Evolutionary conservation across 2,888 invertebrate genomes (phyloP).

Genomic region (Ennomos quercinarius): DNA sequence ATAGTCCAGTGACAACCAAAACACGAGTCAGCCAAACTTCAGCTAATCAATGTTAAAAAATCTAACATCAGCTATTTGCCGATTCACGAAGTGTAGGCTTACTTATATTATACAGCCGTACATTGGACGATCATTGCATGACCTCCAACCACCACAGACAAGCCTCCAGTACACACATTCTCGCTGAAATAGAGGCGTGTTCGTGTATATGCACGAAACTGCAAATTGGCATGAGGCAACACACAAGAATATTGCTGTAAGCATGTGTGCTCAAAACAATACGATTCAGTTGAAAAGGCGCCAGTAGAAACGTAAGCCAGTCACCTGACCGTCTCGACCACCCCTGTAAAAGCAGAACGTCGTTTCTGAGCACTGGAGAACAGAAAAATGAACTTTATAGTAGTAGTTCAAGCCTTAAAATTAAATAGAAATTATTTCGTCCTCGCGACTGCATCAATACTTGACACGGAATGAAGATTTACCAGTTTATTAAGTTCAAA

Average conservation of each 20-base stretch:
- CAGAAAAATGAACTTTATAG: slow-evolving; percentile 43
- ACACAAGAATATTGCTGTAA: slow-evolving; percentile 55
- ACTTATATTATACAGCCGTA: slow-evolving; percentile 22
- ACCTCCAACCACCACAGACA: slow-evolving; percentile 69
- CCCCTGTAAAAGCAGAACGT: slow-evolving; percentile 38
- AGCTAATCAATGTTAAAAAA: slow-evolving; percentile 57
- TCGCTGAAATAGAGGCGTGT: slow-evolving; percentile 65
- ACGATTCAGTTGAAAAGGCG: slow-evolving; percentile 74
- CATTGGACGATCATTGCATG: slow-evolving; percentile 65
- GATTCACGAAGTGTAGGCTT: slow-evolving; percentile 29
- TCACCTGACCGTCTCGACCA: slow-evolving; percentile 66
- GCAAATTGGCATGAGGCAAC: slow-evolving; percentile 56
- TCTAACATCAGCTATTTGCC: slow-evolving; percentile 43
- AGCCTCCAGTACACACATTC: slow-evolving; percentile 54
- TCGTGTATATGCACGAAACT: slow-evolving; percentile 62
- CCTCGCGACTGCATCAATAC: slow-evolving; percentile 20
- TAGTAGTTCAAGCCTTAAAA: slow-evolving; percentile 27
- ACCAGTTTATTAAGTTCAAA: slow-evolving; percentile 52
- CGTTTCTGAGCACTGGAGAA: slow-evolving; percentile 26
- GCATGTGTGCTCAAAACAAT: slow-evolving; percentile 61
- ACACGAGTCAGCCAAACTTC: slow-evolving; percentile 46
- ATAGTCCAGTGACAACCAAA: slow-evolving; percentile 52
- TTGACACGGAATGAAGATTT: slow-evolving; percentile 56
- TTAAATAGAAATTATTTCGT: slow-evolving; percentile 9
- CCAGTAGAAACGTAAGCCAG: slow-evolving; percentile 68